A percentile compares a stretch with the other conserved stretches of the same genome.
phyloP scores from a whole-genome alignment of 2,113 vertebrate genomes.

The Phalacrocorax carbo region DNA sequence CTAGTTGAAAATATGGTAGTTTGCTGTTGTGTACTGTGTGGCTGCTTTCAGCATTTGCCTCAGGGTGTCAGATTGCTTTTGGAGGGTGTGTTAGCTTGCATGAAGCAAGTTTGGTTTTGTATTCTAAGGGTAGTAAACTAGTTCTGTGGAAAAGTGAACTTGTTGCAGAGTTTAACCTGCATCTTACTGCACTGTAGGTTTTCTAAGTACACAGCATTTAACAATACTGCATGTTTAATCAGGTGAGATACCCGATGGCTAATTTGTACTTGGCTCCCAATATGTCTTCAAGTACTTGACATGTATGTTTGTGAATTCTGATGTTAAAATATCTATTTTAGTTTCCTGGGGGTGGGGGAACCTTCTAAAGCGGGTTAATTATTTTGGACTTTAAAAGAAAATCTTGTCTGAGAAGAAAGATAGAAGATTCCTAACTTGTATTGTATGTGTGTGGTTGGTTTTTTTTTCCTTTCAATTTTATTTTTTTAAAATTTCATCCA shows the following conservation, averaged over 20 bases:
- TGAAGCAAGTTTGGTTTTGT: not conserved
- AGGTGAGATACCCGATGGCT: not conserved
- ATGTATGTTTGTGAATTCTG: not conserved
- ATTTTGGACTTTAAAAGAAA: not conserved
- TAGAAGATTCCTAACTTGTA: not conserved
- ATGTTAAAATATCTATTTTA: not conserved
- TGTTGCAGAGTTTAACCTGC: not conserved
- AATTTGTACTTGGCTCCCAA: not conserved
- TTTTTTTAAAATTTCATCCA: not conserved
- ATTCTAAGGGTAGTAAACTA: not conserved
- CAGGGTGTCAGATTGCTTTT: not conserved
- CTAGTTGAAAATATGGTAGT: accelerated
- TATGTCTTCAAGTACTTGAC: not conserved
- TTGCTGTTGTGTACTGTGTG: accelerated
- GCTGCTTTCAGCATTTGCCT: not conserved
- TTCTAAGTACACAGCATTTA: not conserved
- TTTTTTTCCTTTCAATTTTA: no score
- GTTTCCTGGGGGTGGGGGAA: not conserved
- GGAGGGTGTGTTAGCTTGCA: not conserved
- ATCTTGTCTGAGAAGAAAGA: not conserved
- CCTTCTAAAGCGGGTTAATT: not conserved
- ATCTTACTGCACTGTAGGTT: not conserved
- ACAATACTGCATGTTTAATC: not conserved
- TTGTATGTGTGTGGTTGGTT: not conserved
- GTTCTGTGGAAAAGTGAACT: not conserved